Evolutionary conservation across 2,113 vertebrate species (phyloP), one percentile per base, ranked within the genome.

Genomic region (Rhineura floridana): DNA sequence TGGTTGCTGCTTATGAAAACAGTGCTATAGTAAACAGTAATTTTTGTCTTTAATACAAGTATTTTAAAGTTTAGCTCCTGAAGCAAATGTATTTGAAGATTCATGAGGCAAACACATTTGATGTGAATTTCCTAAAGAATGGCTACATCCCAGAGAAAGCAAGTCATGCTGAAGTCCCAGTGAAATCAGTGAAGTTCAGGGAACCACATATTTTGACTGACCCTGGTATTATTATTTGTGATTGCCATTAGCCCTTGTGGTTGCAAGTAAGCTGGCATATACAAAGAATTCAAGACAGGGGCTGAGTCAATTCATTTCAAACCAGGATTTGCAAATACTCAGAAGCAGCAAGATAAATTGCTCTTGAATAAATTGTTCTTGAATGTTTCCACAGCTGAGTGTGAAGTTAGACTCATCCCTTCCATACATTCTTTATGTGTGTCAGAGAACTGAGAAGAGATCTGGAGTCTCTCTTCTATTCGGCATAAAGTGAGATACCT

Each of bases 101-200:
- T 69, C 39, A 87, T 77, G 89, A 0, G 25, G 70, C 91, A 87
- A 82, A 0, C 33, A 46, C 5, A 55, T 59, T 11, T 88, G 21
- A 21, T 39, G 9, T 59, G 42, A 30, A 65, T 30, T 86, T 77
- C 84, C 44, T 89, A 91, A 90, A 82, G n/a, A 87, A 79, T 3
- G n/a, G 91, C n/a, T 86, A 88, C 28, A 73, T 73, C 52, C 36
- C 83, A 39, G 39, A 39, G 50, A 44, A 73, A 72, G n/a, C 52
- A 19, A 84, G 50, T 84, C 46, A 59, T 21, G n/a, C 23, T 25
- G 12, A 55, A 84, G n/a, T 55, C 69, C 69, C 70, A 44, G 7
- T 55, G n/a, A 50, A 86, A 76, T 63, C 72, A 85, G 44, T 42
- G 46, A 17, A 65, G 21, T 86, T 67, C 44, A 73, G 44, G 23